Conservation (phyloP, 2,888 invertebrate genomes). For the Idaea straminata region DNA sequence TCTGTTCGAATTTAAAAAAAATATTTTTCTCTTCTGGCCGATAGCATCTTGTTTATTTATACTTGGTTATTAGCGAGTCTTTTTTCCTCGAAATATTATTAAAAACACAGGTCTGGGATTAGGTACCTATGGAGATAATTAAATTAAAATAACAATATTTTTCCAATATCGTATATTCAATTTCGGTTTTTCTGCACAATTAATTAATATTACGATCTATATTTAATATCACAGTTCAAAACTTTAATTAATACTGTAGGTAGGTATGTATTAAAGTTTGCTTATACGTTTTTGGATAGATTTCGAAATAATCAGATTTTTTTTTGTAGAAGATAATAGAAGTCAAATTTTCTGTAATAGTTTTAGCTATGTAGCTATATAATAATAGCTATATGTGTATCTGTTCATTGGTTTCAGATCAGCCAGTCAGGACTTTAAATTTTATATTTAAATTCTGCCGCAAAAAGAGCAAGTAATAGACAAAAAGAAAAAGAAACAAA, state of each 20-base stretch:
- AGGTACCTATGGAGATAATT: neutral
- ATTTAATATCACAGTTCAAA: conserved; percentile 71
- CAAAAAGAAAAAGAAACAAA: too few species aligned
- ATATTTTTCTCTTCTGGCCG: neutral
- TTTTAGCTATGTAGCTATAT: too few species aligned
- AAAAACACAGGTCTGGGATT: neutral
- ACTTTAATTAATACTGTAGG: conserved; percentile 43
- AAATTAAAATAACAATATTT: conserved; percentile 24
- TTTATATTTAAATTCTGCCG: too few species aligned
- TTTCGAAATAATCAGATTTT: neutral
- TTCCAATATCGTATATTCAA: conserved; percentile 60
- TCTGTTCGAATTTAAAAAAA: neutral
- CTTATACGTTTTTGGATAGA: neutral
- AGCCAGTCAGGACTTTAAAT: too few species aligned
- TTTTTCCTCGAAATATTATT: neutral
- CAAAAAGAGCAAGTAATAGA: too few species aligned
- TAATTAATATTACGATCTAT: conserved; percentile 46
- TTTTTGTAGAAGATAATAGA: too few species aligned
- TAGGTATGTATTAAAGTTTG: neutral
- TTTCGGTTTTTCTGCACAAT: conserved; percentile 60
- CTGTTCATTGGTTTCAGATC: too few species aligned
- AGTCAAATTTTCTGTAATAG: too few species aligned
- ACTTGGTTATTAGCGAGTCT: neutral
- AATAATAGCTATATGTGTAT: too few species aligned
- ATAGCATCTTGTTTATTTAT: neutral